phyloP scores from a whole-genome alignment of 2,797 vertebrate species.

The Gila robusta region DNA sequence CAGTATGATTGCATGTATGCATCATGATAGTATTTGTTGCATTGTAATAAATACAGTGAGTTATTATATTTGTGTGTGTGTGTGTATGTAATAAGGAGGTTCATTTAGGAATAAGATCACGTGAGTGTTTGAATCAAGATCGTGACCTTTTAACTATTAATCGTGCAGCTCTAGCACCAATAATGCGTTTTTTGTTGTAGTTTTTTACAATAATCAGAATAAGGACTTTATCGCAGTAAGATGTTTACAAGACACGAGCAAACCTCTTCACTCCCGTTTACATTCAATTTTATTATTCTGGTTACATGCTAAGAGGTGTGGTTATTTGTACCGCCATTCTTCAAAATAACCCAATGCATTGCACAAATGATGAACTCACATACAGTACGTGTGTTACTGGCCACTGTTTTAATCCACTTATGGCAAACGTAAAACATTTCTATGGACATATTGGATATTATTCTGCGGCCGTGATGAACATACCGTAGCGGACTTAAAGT shows the following conservation, averaged over 20 bases:
- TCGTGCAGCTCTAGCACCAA: neutral
- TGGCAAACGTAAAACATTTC: neutral
- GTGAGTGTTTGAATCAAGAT: neutral
- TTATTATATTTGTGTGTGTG: too few relatives aligned
- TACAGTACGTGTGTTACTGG: too few relatives aligned
- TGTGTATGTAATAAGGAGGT: too few relatives aligned
- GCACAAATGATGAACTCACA: too few relatives aligned
- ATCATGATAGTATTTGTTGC: neutral
- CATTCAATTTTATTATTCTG: neutral
- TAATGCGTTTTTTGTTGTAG: neutral
- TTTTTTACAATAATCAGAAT: neutral
- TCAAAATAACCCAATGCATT: too few relatives aligned
- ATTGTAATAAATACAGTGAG: neutral
- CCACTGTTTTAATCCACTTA: neutral
- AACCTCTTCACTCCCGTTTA: neutral
- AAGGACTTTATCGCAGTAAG: neutral
- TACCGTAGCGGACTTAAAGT: neutral
- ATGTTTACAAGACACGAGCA: neutral
- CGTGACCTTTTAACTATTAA: neutral
- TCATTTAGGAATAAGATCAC: neutral
- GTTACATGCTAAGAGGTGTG: neutral
- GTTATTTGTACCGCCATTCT: neutral
- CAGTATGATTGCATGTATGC: neutral
- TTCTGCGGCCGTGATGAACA: neutral
- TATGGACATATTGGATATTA: neutral